A percentile compares a stretch with the other conserved stretches of the same genome.
phyloP scores from a whole-genome alignment of 1,140 invertebrate species.

The Homalodisca vitripennis region DNA sequence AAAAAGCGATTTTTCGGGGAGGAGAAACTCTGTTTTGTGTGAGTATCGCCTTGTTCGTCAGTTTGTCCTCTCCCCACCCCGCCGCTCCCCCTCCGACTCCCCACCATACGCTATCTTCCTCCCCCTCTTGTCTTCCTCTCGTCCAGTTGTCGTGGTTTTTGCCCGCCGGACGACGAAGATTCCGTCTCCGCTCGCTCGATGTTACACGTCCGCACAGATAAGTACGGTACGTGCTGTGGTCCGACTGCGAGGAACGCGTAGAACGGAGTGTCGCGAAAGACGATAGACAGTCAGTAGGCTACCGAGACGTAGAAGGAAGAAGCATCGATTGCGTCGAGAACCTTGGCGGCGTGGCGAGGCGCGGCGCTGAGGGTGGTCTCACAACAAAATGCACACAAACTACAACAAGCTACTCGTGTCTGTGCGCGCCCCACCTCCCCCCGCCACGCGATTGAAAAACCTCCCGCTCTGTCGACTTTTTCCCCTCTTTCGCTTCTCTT shows the following conservation, averaged over 20 bases:
- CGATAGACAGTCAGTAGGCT: too few species aligned
- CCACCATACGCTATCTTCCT: not conserved
- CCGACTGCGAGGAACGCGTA: too few species aligned
- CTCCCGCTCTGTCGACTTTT: constrained; percentile 32
- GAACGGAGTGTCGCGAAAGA: too few species aligned
- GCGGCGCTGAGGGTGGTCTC: constrained; percentile 5
- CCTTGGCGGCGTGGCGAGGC: not conserved
- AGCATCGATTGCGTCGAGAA: too few species aligned
- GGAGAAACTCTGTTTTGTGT: constrained; percentile 34
- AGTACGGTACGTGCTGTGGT: too few species aligned
- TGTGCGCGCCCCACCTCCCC: constrained; percentile 24
- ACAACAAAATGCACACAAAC: constrained; percentile 30
- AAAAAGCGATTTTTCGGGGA: constrained; percentile 35
- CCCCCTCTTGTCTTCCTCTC: constrained; percentile 24
- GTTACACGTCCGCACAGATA: not conserved
- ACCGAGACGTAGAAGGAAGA: too few species aligned
- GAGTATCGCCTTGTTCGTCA: constrained; percentile 34
- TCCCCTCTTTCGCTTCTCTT: constrained; percentile 34
- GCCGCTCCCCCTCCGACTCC: constrained; percentile 2
- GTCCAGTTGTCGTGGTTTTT: constrained; percentile 28
- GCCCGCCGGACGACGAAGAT: not conserved
- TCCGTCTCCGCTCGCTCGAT: not conserved
- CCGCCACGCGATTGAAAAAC: constrained; percentile 29
- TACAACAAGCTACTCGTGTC: constrained; percentile 25
- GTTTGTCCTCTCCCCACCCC: constrained; percentile 26